Evolutionary conservation across 23 tunicate species (phyloP).

Genomic region (Styela plicata): DNA sequence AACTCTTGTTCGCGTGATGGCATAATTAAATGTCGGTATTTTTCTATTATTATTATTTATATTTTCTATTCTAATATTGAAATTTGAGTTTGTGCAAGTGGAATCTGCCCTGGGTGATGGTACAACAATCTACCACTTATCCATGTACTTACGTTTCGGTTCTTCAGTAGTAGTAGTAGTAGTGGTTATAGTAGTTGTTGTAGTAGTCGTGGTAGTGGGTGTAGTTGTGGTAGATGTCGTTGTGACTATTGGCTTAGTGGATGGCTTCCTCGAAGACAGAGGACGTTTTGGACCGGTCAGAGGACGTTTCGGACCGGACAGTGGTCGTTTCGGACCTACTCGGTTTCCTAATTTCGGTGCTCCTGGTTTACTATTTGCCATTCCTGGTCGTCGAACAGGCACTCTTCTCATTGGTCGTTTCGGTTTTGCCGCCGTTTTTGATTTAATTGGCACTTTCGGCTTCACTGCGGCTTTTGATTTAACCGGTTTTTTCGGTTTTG

Average conservation of each 20-base stretch:
- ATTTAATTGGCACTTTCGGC: neutral
- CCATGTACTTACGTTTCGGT: neutral
- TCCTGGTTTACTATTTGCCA: neutral
- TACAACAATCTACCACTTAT: too few relatives aligned
- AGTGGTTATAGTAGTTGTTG: neutral
- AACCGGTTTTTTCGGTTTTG: neutral
- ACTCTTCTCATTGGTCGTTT: neutral
- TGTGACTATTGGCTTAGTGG: neutral
- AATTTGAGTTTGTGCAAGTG: slow-evolving; percentile 3
- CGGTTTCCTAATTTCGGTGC: neutral
- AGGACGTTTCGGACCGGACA: neutral
- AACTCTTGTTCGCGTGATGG: too few relatives aligned
- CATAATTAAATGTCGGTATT: too few relatives aligned
- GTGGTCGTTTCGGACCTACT: neutral
- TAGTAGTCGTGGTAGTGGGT: neutral
- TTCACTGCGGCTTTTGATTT: neutral
- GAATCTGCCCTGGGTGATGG: too few relatives aligned
- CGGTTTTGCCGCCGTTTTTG: neutral
- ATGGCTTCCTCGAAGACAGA: neutral
- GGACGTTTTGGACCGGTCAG: neutral
- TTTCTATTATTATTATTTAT: too few relatives aligned
- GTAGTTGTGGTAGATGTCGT: neutral
- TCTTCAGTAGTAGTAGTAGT: neutral
- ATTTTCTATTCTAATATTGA: too few relatives aligned
- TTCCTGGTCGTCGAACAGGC: neutral